Evolutionary conservation across 2,113 vertebrate genomes (phyloP), one percentile per base, ranked within the genome.

Genomic region (Tenebrosternarchus preto): DNA sequence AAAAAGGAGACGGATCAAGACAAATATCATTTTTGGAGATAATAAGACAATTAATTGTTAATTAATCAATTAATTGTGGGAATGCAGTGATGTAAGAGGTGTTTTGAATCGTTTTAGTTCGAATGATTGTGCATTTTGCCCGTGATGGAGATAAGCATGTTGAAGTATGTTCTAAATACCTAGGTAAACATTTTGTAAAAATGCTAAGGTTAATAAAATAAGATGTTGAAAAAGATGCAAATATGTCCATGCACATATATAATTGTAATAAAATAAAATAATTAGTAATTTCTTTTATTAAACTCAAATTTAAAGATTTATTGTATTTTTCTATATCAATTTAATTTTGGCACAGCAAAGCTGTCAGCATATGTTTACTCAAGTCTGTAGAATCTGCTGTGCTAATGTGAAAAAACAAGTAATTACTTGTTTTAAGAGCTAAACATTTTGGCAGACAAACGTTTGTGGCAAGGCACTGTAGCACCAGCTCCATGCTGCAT

Each of bases 1-100:
- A 94, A 94, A 78, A 78, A 77, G 36, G 89, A 90, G 66, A 33
- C 17, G 24, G 89, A 93, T 92, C 90, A 89, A 73, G 66, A 78
- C 66, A 85, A 84, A 84, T 92, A 92, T 90, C 87, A 89, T 89
- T 89, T 92, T 93, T 82, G 79, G 69, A 84, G 77, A 68, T 76
- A 78, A 77, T 83, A 83, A 83, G 78, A 82, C 78, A 80, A 80
- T 78, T 82, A 81, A 84, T 80, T 84, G 63, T 83, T 87, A 78
- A 86, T 86, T 86, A 82, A 74, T 77, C 79, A 81, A 87, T 88
- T 87, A 88, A 84, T 80, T 82, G 63, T 55, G 33, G 43, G 53
- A 66, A 61, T 75, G 77, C 39, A 68, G 63, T 66, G 67, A 80
- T 46, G 43, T 20, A 31, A 24, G 64, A 64, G 66, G 64, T 68